Conservation (phyloP, 1,140 invertebrate genomes). For the Aricia agestis region DNA sequence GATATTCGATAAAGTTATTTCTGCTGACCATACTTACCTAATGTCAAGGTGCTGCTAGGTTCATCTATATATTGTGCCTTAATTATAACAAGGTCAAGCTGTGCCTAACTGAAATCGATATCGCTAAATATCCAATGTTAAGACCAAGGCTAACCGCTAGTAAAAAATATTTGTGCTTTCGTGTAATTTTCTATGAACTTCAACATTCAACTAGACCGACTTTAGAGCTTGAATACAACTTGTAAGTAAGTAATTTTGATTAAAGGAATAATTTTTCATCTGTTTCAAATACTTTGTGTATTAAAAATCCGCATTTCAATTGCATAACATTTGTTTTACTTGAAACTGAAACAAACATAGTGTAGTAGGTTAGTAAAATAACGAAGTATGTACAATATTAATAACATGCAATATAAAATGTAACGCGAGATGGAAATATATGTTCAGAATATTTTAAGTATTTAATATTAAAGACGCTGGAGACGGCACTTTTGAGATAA, state of each 20-base stretch:
- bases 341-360: no score
- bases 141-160: background rate
- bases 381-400: background rate
- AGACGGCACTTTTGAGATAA: background rate
- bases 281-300: no score
- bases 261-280: no score
- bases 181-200: no score
- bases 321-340: no score
- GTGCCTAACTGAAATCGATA: background rate
- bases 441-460: conserved; percentile 2
- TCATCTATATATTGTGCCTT: background rate
- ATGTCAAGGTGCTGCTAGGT: background rate
- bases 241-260: no score
- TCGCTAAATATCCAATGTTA: background rate
- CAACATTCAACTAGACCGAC: no score
- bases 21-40: background rate
- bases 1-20: background rate
- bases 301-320: no score
- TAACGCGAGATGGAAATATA: background rate
- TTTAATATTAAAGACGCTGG: background rate
- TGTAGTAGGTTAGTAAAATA: background rate
- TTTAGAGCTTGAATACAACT: no score
- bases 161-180: background rate
- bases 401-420: background rate
- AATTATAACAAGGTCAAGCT: background rate